Evolutionary conservation across 2,797 vertebrate genomes (phyloP), one percentile per base, ranked within the genome.

Genomic region (Nyctibius grandis): DNA sequence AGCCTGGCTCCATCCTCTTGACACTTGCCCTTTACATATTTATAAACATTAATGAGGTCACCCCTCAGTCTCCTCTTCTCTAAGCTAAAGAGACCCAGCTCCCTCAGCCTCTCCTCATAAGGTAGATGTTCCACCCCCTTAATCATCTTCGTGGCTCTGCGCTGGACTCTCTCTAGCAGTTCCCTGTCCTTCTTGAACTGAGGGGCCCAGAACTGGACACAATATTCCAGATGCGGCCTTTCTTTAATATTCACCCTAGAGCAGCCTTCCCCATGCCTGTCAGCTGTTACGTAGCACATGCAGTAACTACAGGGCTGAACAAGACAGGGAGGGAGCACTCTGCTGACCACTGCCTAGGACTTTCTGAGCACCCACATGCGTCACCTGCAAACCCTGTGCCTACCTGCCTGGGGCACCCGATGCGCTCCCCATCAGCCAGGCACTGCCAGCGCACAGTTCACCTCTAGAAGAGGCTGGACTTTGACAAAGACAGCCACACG

Each of bases 331-430:
- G 25, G 51, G 38, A 84, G 38, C 0, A 2, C 44, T 31, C 45
- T 38, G 70, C 85, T 20, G 57, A 29, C 45, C 36, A 15, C 9
- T 31, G 25, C 40, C 72, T 15, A 12, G 2, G 9, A 31, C 42
- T 44, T 40, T 20, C 75, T 59, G n/a, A 50, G n/a, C 45, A 33
- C 48, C 25, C 5, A 69, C 2, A 12, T 5, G 2, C 69, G 5
- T 17, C 7, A 2, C 45, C 22, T 25, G 47, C 57, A 51, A 51
- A 25, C 16, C 34, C 61, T 9, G 6, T 15, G 38, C 33, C 45
- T 25, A 5, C 51, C 13, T 2, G 0, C 3, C 14, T 3, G 22
- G 22, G 61, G 9, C 54, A 53, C n/a, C 33, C 1, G 0, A 12
- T 5, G 10, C 0, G 1, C 57, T 53, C 59, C 59, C 50, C 4